phyloP scores from a whole-genome alignment of 2,888 invertebrate genomes.

The Orthonychiurus folsomi region DNA sequence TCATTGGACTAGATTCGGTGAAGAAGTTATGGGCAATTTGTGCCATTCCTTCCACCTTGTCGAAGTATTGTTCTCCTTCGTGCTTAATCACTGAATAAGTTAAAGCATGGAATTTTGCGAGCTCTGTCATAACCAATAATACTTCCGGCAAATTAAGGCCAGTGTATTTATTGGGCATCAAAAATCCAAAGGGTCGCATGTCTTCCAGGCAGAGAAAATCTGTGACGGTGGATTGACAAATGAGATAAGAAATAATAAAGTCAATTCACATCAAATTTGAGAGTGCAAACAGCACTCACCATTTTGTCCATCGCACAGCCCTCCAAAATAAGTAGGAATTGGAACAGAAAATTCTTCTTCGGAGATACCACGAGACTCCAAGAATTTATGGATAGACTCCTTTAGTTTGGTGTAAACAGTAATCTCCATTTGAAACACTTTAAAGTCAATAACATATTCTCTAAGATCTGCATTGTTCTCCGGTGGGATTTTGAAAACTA shows the following conservation, averaged over 20 bases:
- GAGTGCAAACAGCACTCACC: no score
- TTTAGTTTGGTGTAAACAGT: slow-evolving; percentile 15
- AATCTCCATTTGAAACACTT: slow-evolving; percentile 23
- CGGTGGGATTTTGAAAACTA: slow-evolving; percentile 16
- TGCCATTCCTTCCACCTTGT: slow-evolving; percentile 1
- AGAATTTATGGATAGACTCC: neutral
- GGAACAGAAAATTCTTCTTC: neutral
- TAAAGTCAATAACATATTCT: slow-evolving; percentile 14
- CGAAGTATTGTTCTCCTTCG: slow-evolving; percentile 11
- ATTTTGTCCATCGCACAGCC: slow-evolving; percentile 22
- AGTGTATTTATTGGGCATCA: slow-evolving; percentile 22
- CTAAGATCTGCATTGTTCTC: slow-evolving; percentile 8
- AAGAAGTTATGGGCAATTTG: neutral
- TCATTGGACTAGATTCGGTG: slow-evolving; percentile 3
- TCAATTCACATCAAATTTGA: no score
- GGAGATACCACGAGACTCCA: neutral
- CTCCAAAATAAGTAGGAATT: slow-evolving; percentile 14
- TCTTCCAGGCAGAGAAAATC: slow-evolving; percentile 24
- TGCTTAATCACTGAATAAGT: slow-evolving; percentile 10
- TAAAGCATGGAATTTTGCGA: slow-evolving; percentile 15
- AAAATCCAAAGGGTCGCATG: slow-evolving; percentile 23
- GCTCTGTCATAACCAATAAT: slow-evolving; percentile 8
- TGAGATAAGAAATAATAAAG: no score
- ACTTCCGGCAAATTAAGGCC: slow-evolving; percentile 12
- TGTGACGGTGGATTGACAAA: no score